phyloP scores from a whole-genome alignment of 2,888 invertebrate species.

The Agrenia bidenticulata region DNA sequence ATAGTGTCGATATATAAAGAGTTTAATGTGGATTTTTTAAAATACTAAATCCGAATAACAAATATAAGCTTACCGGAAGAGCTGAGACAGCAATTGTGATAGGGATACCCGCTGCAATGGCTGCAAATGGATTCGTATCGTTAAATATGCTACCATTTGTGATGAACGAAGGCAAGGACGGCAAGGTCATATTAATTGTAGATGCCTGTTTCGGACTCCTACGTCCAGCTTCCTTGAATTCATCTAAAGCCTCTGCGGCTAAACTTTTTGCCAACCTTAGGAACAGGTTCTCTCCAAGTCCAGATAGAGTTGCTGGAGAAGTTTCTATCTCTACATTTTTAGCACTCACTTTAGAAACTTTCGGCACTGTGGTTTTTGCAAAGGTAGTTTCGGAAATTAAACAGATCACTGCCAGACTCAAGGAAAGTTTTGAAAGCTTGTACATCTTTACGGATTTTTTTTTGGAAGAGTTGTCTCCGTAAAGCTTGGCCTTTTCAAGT shows the following conservation, averaged over 20 bases:
- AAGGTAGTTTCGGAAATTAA: neutral
- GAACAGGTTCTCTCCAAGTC: slow-evolving; percentile 21
- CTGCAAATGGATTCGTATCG: neutral
- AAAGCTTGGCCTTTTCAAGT: neutral
- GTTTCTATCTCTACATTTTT: too few species aligned
- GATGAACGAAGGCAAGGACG: neutral
- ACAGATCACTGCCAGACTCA: too few species aligned
- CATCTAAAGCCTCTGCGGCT: slow-evolving; percentile 24
- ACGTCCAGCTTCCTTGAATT: slow-evolving; percentile 31
- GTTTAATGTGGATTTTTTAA: neutral
- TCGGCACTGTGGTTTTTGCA: neutral
- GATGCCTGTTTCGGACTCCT: slow-evolving; percentile 34
- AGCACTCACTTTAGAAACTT: too few species aligned
- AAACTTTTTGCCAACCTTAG: slow-evolving; percentile 33
- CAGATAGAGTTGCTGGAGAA: neutral
- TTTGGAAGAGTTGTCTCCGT: too few species aligned
- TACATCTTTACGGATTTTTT: too few species aligned
- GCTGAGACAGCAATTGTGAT: neutral
- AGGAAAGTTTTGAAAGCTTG: too few species aligned
- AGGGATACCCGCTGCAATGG: neutral
- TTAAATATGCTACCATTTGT: neutral
- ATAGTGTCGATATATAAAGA: too few species aligned
- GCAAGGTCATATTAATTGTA: neutral
- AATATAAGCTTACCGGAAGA: neutral
- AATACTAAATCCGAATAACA: neutral